These are phyloP conservation scores for Aphelinus atriplicis DNA, from an alignment of 1,140 invertebrate genomes.

Conservation along the genomic window DNA sequence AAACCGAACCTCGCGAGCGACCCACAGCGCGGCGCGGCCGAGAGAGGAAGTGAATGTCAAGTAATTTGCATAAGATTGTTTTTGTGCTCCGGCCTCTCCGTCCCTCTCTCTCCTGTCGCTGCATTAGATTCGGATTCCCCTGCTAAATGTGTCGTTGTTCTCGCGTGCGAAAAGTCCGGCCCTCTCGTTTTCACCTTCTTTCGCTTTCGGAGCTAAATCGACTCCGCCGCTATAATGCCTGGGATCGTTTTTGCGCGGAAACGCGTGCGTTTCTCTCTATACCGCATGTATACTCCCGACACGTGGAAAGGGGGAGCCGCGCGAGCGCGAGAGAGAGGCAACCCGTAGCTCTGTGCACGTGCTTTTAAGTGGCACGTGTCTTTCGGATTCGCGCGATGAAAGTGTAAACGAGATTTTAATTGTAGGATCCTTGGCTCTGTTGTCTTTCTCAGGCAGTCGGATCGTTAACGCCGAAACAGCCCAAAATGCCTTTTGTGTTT, in stretches of 20 bases:
- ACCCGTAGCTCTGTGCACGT: background rate
- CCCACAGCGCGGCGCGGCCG: background rate
- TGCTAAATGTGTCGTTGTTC: background rate
- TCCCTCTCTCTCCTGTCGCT: background rate
- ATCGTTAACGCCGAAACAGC: no score
- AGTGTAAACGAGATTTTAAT: no score
- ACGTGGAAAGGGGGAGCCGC: no score
- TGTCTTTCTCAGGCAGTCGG: no score
- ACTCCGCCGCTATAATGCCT: background rate
- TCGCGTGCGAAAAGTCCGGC: background rate
- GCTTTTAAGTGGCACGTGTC: constrained; percentile 19
- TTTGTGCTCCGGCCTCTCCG: background rate
- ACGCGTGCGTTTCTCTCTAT: no score
- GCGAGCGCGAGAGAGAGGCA: no score
- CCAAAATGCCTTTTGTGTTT: no score
- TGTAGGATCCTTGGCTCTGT: no score
- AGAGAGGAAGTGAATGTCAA: constrained; percentile 27
- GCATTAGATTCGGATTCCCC: constrained; percentile 13
- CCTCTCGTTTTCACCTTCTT: constrained; percentile 22
- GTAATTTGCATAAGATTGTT: constrained; percentile 27
- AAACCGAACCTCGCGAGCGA: background rate
- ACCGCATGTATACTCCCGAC: no score
- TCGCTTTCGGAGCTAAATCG: constrained; percentile 9
- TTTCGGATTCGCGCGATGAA: background rate
- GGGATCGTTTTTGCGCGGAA: background rate